phyloP scores from a whole-genome alignment of 2,888 invertebrate genomes.

The Liposcelis brunnea region DNA sequence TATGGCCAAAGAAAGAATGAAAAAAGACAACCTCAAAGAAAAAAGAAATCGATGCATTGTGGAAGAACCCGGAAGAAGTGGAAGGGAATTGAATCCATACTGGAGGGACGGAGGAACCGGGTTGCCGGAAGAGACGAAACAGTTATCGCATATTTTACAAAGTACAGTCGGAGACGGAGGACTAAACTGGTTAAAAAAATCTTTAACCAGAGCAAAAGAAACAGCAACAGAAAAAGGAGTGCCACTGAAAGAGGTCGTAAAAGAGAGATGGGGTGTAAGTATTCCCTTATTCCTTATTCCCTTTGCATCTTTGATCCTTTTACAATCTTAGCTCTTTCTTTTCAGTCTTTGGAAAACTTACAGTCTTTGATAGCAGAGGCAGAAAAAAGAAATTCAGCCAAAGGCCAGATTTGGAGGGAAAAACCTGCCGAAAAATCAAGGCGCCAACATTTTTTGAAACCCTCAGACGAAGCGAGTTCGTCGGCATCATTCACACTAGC shows the following conservation, averaged over 20 bases:
- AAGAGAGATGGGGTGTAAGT: slow-evolving; percentile 38
- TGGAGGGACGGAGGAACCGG: slow-evolving; percentile 84
- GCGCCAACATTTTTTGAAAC: too few relatives aligned
- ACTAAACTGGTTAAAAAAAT: slow-evolving; percentile 34
- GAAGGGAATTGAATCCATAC: slow-evolving; percentile 73
- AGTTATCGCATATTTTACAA: slow-evolving; percentile 13
- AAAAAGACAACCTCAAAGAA: background rate
- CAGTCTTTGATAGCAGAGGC: slow-evolving; percentile 31
- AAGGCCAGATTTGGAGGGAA: background rate
- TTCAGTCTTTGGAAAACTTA: slow-evolving; percentile 33
- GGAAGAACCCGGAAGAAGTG: slow-evolving; percentile 43
- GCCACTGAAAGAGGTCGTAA: slow-evolving; percentile 35
- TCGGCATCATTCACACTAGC: too few relatives aligned
- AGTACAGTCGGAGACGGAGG: slow-evolving; percentile 33
- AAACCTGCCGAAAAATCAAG: too few relatives aligned
- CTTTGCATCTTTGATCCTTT: background rate
- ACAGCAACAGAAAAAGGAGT: slow-evolving; percentile 34
- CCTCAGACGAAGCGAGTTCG: too few relatives aligned
- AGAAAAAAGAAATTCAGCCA: slow-evolving; percentile 21
- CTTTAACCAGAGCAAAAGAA: slow-evolving; percentile 34
- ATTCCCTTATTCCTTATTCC: background rate
- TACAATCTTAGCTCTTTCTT: slow-evolving; percentile 15
- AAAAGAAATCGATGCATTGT: background rate
- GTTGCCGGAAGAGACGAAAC: slow-evolving; percentile 34
- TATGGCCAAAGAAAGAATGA: too few relatives aligned